Conservation (phyloP, 2,888 invertebrate genomes). For the Limnephilus rhombicus region DNA sequence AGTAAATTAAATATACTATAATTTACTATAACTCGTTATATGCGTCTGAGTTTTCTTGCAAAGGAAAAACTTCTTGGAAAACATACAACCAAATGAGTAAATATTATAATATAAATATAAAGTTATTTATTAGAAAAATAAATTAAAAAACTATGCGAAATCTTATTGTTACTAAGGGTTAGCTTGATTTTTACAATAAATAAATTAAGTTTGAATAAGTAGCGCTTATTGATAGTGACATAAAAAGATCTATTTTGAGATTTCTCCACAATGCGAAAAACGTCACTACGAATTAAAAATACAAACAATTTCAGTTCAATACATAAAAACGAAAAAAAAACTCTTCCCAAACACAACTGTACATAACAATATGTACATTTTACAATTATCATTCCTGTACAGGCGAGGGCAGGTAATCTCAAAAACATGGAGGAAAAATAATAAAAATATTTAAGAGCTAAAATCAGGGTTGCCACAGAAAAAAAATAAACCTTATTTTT, state of each 20-base stretch:
- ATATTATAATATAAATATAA: not conserved
- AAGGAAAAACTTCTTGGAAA: not conserved
- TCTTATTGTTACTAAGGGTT: not conserved
- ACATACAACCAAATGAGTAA: not conserved
- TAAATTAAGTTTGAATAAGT: not conserved
- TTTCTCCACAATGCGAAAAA: not conserved
- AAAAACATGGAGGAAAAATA: not conserved
- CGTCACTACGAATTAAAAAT: not conserved
- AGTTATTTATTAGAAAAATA: not conserved
- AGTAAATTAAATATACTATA: not conserved
- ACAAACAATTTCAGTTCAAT: not conserved
- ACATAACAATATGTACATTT: not conserved
- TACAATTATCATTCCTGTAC: not conserved
- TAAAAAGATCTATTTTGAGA: conserved; percentile 1
- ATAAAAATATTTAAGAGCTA: not conserved
- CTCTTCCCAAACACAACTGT: not conserved
- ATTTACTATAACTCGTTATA: not conserved
- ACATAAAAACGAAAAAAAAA: not conserved
- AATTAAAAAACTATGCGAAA: not conserved
- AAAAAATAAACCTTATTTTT: too few relatives aligned
- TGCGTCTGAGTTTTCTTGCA: not conserved
- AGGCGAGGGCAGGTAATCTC: not conserved
- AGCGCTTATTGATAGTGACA: not conserved
- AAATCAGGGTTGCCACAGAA: too few relatives aligned
- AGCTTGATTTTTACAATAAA: not conserved